Evolutionary conservation across 2,113 vertebrate species (phyloP).

Genomic region (Pogona vitticeps): DNA sequence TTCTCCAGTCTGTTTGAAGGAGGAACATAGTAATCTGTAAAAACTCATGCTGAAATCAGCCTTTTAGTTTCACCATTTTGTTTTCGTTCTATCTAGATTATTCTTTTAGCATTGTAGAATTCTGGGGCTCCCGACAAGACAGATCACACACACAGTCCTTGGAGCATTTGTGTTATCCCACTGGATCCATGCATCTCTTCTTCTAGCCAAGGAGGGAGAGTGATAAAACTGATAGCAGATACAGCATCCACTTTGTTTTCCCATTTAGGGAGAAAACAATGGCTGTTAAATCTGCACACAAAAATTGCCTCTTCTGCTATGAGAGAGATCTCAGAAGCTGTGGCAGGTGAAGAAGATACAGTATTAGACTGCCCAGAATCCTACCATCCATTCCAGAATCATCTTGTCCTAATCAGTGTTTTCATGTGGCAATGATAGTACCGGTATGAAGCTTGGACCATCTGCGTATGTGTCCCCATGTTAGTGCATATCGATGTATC

Average conservation of each 20-base stretch:
- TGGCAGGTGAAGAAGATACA: not conserved
- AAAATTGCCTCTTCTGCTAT: not conserved
- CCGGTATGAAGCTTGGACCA: not conserved
- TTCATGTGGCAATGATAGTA: not conserved
- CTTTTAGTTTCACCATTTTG: too few species aligned
- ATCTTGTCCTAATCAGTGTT: not conserved
- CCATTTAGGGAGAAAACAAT: not conserved
- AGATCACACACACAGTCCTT: not conserved
- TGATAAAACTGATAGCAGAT: not conserved
- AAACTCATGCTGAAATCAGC: too few species aligned
- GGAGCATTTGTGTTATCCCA: not conserved
- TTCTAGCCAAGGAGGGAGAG: not conserved
- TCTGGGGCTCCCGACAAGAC: too few species aligned
- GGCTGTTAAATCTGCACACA: not conserved
- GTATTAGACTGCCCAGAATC: not conserved
- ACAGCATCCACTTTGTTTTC: not conserved
- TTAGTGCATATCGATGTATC: not conserved
- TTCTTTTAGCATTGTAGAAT: not conserved
- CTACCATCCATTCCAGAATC: not conserved
- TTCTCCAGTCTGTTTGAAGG: not conserved
- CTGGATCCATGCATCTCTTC: too few species aligned
- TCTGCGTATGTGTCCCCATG: not conserved
- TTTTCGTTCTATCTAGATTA: too few species aligned
- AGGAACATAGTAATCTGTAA: too few species aligned
- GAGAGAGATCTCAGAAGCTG: not conserved